phyloP scores from a whole-genome alignment of 2,888 invertebrate genomes.

The Ochropleura plecta region DNA sequence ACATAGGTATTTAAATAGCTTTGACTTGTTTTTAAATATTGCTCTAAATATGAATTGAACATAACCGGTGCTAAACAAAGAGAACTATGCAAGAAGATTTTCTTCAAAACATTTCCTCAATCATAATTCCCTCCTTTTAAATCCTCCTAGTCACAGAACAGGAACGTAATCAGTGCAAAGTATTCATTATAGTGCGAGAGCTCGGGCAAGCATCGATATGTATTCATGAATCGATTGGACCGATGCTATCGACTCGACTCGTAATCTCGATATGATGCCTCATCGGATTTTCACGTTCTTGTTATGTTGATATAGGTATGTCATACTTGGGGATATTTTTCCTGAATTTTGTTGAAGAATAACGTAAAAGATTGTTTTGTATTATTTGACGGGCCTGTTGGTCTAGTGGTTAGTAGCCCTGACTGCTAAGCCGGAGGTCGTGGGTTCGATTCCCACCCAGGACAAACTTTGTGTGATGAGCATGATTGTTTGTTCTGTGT shows the following conservation, averaged over 20 bases:
- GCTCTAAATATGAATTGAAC: not conserved
- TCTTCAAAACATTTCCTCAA: constrained; percentile 18
- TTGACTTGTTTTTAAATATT: not conserved
- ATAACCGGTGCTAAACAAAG: not conserved
- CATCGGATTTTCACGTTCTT: constrained; percentile 63
- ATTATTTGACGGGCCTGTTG: too few relatives aligned
- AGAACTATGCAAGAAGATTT: not conserved
- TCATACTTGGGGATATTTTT: constrained; percentile 6
- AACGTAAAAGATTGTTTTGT: constrained; percentile 25
- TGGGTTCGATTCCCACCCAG: too few relatives aligned
- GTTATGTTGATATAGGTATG: constrained; percentile 44
- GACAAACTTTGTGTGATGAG: too few relatives aligned
- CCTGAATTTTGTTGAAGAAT: constrained; percentile 7
- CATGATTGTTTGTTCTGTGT: too few relatives aligned
- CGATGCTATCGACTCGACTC: constrained; percentile 68
- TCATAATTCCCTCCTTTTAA: not conserved
- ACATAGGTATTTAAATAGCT: not conserved
- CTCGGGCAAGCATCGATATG: constrained; percentile 70
- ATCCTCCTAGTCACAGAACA: constrained; percentile 40
- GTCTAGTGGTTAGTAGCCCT: too few relatives aligned
- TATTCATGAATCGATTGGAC: constrained; percentile 82
- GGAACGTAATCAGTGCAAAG: constrained; percentile 63
- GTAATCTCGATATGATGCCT: constrained; percentile 82
- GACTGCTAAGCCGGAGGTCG: too few relatives aligned
- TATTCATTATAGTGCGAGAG: constrained; percentile 66